Evolutionary conservation across 2,888 invertebrate species (phyloP).

Genomic region (Eulithis prunata): DNA sequence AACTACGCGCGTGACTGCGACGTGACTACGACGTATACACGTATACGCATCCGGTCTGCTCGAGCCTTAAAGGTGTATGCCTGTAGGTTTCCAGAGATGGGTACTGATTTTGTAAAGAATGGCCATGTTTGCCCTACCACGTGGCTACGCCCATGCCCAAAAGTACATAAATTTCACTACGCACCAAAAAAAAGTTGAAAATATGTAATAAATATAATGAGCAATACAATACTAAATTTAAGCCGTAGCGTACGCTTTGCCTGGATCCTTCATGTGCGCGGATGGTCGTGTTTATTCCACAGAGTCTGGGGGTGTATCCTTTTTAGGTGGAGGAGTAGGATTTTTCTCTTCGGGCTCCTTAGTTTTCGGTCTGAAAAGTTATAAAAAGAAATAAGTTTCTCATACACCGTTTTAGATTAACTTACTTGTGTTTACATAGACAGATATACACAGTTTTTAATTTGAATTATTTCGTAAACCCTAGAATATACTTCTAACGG

Average conservation of each 20-base stretch:
- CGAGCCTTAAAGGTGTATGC: too few relatives aligned
- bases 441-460: too few relatives aligned
- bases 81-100: too few relatives aligned
- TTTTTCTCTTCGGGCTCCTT: conserved; percentile 9
- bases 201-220: conserved; percentile 23
- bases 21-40: too few relatives aligned
- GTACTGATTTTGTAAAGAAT: too few relatives aligned
- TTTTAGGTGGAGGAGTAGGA: conserved; percentile 7
- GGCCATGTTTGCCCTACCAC: too few relatives aligned
- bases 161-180: conserved; percentile 20
- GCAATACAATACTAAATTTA: conserved; percentile 23
- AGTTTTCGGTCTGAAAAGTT: conserved; percentile 10
- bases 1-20: too few relatives aligned
- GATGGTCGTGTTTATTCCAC: conserved; percentile 14
- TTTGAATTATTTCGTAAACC: too few relatives aligned
- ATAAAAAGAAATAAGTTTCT: conserved; percentile 7
- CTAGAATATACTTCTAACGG: too few relatives aligned
- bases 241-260: conserved; percentile 19
- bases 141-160: conserved; percentile 9
- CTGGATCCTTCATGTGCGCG: conserved; percentile 22
- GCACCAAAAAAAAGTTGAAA: background rate
- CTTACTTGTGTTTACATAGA: too few relatives aligned
- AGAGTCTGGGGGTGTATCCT: conserved; percentile 4
- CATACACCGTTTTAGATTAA: too few relatives aligned
- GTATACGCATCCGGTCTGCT: too few relatives aligned